Evolutionary conservation across 1,140 invertebrate species (phyloP).

Genomic region (Acromyrmex heyeri): DNA sequence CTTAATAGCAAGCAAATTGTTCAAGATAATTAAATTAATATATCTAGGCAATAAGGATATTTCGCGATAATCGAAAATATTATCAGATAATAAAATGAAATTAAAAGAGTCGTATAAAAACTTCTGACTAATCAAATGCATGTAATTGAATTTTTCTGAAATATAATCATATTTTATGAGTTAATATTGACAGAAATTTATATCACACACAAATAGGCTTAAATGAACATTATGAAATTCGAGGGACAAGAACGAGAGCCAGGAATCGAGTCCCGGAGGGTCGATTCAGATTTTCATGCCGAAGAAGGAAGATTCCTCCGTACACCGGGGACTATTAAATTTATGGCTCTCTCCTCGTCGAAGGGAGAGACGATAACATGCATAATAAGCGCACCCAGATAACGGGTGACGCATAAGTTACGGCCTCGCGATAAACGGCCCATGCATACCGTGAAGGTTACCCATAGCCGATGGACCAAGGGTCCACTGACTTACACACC

Average conservation of each 20-base stretch:
- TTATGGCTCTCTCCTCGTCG: conserved; percentile 76
- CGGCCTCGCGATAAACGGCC: conserved; percentile 74
- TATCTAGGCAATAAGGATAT: neutral
- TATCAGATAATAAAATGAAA: neutral
- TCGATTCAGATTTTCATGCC: conserved; percentile 69
- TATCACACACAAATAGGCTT: neutral
- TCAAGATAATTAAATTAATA: conserved; percentile 10
- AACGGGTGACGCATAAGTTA: conserved; percentile 78
- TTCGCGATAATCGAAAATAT: conserved; percentile 11
- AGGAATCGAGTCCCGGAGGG: conserved; percentile 57
- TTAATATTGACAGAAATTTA: neutral
- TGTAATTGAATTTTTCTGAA: neutral
- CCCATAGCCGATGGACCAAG: conserved; percentile 21
- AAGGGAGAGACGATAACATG: conserved; percentile 76
- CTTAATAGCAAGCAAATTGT: neutral
- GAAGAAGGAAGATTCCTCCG: conserved; percentile 50
- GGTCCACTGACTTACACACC: neutral
- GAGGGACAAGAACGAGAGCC: neutral
- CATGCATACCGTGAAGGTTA: conserved; percentile 61
- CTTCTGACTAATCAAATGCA: neutral
- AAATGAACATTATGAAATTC: neutral
- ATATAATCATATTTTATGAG: neutral
- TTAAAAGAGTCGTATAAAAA: neutral
- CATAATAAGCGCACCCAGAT: conserved; percentile 78
- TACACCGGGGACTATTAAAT: conserved; percentile 71